phyloP scores from a whole-genome alignment of 2,797 vertebrate species.

The Pseudochirops cupreus region DNA sequence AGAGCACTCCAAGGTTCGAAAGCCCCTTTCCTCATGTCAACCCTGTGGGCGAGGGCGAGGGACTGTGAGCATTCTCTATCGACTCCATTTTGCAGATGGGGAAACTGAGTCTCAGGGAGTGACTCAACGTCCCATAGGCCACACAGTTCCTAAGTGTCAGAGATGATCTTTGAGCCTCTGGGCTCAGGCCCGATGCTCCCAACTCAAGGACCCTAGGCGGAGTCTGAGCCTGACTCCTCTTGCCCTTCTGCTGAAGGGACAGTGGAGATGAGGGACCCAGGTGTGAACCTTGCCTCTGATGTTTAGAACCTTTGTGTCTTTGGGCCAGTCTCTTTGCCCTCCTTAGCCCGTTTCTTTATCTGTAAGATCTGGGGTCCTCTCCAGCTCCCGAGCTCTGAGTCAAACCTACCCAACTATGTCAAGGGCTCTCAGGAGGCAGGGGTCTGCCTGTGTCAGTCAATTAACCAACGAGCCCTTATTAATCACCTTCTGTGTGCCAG shows the following conservation, averaged over 20 bases:
- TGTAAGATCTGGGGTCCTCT: not conserved
- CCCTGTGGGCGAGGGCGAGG: too few species aligned
- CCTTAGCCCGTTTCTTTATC: not conserved
- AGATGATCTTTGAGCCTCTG: not conserved
- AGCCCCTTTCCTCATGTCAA: not conserved
- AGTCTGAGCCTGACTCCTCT: not conserved
- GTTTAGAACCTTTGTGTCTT: not conserved
- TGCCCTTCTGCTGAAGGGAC: not conserved
- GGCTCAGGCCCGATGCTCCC: not conserved
- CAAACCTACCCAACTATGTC: not conserved
- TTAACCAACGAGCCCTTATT: not conserved
- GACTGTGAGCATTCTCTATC: not conserved
- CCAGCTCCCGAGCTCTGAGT: not conserved
- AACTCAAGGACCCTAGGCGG: not conserved
- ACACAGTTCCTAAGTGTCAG: not conserved
- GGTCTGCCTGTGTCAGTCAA: not conserved
- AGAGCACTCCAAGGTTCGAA: not conserved
- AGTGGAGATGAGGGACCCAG: not conserved
- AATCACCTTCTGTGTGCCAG: not conserved
- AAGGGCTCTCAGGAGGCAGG: not conserved
- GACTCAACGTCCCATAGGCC: not conserved
- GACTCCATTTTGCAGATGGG: not conserved
- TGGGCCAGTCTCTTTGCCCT: not conserved
- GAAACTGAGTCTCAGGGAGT: not conserved
- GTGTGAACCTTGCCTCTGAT: not conserved